Evolutionary conservation across 1,140 invertebrate species (phyloP).

Genomic region (Pogonognathellus flavescens): DNA sequence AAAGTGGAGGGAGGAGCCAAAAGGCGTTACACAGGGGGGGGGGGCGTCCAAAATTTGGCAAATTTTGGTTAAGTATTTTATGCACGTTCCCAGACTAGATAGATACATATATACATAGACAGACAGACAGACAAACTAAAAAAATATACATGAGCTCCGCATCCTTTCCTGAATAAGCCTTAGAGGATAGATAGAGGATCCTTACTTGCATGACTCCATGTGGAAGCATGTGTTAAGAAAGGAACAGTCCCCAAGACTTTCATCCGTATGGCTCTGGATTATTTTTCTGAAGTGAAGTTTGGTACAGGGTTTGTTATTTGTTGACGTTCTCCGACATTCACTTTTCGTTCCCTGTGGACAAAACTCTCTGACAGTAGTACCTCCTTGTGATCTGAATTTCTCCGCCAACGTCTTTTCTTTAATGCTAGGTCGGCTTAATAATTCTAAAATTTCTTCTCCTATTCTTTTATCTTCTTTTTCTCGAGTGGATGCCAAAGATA

Average conservation of each 20-base stretch:
- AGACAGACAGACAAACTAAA: too few species aligned
- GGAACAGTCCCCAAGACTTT: constrained; percentile 95
- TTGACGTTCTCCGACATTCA: constrained; percentile 83
- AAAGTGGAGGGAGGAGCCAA: too few species aligned
- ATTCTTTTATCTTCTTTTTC: constrained; percentile 96
- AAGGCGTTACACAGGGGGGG: too few species aligned
- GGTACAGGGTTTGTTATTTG: constrained; percentile 78
- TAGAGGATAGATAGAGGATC: too few species aligned
- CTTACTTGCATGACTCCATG: constrained; percentile 96
- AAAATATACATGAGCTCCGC: too few species aligned
- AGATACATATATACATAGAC: too few species aligned
- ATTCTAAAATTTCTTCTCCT: constrained; percentile 94
- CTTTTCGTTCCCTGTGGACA: constrained; percentile 93
- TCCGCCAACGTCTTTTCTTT: constrained; percentile 95
- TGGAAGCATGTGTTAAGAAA: constrained; percentile 99
- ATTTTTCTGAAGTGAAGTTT: constrained; percentile 98
- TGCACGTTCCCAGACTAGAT: too few species aligned
- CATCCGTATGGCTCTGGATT: constrained; percentile 96
- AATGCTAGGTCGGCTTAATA: constrained; percentile 94
- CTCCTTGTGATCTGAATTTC: constrained; percentile 94
- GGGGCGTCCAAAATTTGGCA: too few species aligned
- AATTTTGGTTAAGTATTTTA: too few species aligned
- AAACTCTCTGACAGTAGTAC: constrained; percentile 81
- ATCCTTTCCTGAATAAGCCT: too few species aligned
- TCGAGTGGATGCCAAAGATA: constrained; percentile 93